Evolutionary conservation across 2,888 invertebrate species (phyloP).

Genomic region (Eupithecia exiguata): DNA sequence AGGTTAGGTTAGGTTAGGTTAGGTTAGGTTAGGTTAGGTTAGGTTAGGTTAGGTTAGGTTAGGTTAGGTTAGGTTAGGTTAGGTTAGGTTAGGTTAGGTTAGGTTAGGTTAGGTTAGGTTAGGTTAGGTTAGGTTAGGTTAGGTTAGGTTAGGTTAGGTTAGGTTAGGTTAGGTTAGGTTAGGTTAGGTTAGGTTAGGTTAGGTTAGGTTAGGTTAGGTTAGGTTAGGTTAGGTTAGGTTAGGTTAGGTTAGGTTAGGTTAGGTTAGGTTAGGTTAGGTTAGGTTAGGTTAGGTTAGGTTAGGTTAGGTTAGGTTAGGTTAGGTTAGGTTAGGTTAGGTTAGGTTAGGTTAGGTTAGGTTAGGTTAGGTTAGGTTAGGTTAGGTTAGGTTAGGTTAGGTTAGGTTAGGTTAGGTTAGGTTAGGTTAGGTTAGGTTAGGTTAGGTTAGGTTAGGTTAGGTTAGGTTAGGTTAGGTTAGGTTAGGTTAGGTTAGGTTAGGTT

Average conservation of each 20-base stretch:
- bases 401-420: slow-evolving; percentile 30
- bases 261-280: slow-evolving; percentile 21
- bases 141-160: slow-evolving; percentile 43
- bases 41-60: slow-evolving; percentile 7
- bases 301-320: slow-evolving; percentile 28
- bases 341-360: slow-evolving; percentile 38
- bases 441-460: slow-evolving; percentile 33
- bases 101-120: slow-evolving; percentile 43
- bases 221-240: slow-evolving; percentile 48
- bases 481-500: slow-evolving; percentile 33
- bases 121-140: slow-evolving; percentile 44
- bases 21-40: slow-evolving; percentile 25
- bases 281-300: slow-evolving; percentile 26
- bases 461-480: slow-evolving; percentile 36
- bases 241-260: slow-evolving; percentile 35
- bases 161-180: slow-evolving; percentile 44
- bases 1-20: slow-evolving; percentile 10
- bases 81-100: slow-evolving; percentile 27
- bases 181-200: slow-evolving; percentile 45
- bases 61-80: slow-evolving; percentile 12
- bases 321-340: slow-evolving; percentile 33
- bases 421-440: slow-evolving; percentile 31
- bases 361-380: slow-evolving; percentile 30
- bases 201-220: slow-evolving; percentile 48
- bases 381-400: slow-evolving; percentile 31